Evolutionary conservation across 2,797 vertebrate species (phyloP).

Genomic region (Acipenser transmontanus): DNA sequence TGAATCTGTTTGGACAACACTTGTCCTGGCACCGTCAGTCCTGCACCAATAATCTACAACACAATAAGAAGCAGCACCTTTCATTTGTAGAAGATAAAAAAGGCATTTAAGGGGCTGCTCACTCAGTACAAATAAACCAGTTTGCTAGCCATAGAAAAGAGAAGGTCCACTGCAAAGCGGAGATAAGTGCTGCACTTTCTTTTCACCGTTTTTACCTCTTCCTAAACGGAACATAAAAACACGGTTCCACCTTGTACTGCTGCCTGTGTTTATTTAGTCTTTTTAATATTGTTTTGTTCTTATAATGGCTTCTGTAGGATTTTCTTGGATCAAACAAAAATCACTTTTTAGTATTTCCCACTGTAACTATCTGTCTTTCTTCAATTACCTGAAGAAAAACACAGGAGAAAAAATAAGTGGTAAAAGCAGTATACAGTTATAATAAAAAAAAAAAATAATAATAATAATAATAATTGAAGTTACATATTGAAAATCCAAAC

Average conservation of each 20-base stretch:
- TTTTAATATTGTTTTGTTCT: conserved; percentile 59
- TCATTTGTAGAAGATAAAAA: conserved; percentile 66
- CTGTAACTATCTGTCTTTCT: no score
- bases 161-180: conserved; percentile 52
- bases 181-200: conserved; percentile 64
- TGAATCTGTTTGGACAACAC: conserved; percentile 25
- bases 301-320: conserved; percentile 55
- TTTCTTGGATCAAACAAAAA: no score
- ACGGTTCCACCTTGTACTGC: conserved; percentile 64
- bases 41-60: conserved; percentile 58
- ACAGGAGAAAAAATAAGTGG: no score
- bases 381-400: no score
- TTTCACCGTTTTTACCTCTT: conserved; percentile 58
- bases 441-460: no score
- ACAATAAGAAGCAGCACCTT: conserved; percentile 70
- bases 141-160: conserved; percentile 16
- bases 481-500: no score
- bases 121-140: conserved; percentile 15
- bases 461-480: no score
- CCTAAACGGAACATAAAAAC: conserved; percentile 67
- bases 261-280: conserved; percentile 65
- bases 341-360: no score
- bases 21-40: conserved; percentile 56
- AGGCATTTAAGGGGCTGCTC: conserved; percentile 2
- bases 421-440: no score